These are phyloP conservation scores for Craseonycteris thonglongyai DNA, from an alignment of 2,113 vertebrate genomes.

Conservation along the genomic window DNA sequence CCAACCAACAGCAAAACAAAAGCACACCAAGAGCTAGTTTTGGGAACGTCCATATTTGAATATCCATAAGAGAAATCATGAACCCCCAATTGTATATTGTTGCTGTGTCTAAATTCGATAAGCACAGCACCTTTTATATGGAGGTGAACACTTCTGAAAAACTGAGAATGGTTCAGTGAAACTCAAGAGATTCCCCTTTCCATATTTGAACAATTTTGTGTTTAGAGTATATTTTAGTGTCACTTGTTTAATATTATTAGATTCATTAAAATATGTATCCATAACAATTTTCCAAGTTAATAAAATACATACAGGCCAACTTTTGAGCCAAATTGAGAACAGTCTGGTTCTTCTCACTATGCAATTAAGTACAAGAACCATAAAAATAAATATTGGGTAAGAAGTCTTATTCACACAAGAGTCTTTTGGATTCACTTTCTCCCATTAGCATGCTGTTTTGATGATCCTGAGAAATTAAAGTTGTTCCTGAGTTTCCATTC, in stretches of 20 bases:
- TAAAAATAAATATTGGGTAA: not conserved
- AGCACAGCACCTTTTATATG: not conserved
- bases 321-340: not conserved
- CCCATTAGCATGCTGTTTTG: not conserved
- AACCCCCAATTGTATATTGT: not conserved
- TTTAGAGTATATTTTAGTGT: not conserved
- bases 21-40: not conserved
- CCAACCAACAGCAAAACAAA: not conserved
- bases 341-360: not conserved
- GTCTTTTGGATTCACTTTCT: not conserved
- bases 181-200: not conserved
- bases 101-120: not conserved
- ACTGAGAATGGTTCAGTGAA: not conserved
- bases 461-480: not conserved
- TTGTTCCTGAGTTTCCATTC: conserved; percentile 19
- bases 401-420: not conserved
- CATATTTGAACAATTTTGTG: not conserved
- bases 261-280: not conserved
- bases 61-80: not conserved
- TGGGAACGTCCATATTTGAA: not conserved
- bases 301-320: not conserved
- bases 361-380: not conserved
- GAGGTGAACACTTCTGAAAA: not conserved
- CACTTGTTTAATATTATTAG: conserved; percentile 12
- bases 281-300: not conserved